These are phyloP conservation scores for Drosophila kurseongensis DNA, from an alignment of 1,140 invertebrate species.

Conservation along the genomic window DNA sequence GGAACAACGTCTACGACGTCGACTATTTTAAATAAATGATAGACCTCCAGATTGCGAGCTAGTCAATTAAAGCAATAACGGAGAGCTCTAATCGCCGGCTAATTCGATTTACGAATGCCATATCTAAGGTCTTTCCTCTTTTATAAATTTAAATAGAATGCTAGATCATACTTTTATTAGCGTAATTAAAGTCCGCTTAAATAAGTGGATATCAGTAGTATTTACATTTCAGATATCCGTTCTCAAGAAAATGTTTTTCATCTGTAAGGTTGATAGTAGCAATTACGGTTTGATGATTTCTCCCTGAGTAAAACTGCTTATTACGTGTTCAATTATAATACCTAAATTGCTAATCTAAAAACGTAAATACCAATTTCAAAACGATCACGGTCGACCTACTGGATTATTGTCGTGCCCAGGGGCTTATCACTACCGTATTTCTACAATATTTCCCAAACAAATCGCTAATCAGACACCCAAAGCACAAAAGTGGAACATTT, in stretches of 20 bases:
- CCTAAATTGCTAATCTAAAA: slow-evolving; percentile 4
- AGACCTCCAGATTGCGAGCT: slow-evolving; percentile 9
- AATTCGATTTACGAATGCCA: slow-evolving; percentile 8
- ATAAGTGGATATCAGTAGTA: not conserved
- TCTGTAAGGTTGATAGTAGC: not conserved
- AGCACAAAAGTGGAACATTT: not conserved
- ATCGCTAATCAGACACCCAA: slow-evolving; percentile 15
- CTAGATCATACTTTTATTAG: not conserved
- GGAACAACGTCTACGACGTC: not conserved
- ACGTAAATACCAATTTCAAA: slow-evolving; percentile 6
- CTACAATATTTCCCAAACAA: not conserved
- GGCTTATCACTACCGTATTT: slow-evolving; percentile 2
- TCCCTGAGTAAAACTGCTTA: not conserved
- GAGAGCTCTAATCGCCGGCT: slow-evolving; percentile 2
- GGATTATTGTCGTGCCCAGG: not conserved
- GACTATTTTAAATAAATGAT: not conserved
- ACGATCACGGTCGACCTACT: slow-evolving; percentile 10
- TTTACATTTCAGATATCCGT: not conserved
- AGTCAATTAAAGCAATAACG: slow-evolving; percentile 29
- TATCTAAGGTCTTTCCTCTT: slow-evolving; percentile 3
- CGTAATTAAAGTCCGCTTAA: not conserved
- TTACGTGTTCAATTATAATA: not conserved
- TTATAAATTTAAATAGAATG: not conserved
- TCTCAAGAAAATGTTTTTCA: not conserved
- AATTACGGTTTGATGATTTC: not conserved